These are phyloP conservation scores for Podiceps cristatus DNA, from an alignment of 2,113 vertebrate species.

Conservation along the genomic window DNA sequence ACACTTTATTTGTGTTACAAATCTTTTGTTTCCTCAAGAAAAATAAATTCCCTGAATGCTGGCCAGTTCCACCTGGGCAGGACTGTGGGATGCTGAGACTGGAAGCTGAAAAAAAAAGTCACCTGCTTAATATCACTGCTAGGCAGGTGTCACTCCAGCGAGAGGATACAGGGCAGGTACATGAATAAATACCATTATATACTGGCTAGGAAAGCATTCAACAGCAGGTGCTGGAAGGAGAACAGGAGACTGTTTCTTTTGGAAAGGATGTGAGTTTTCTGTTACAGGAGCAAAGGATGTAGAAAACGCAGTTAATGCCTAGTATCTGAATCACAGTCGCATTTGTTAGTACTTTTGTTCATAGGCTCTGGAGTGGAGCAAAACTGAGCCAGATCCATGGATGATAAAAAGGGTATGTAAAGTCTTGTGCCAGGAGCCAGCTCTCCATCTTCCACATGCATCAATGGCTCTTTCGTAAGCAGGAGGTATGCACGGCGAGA, in stretches of 20 bases:
- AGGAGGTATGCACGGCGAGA: rapidly evolving
- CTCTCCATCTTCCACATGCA: neutral
- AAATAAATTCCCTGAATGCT: neutral
- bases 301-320: neutral
- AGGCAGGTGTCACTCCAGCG: neutral
- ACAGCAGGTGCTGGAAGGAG: neutral
- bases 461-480: neutral
- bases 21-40: neutral
- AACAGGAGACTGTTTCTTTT: neutral
- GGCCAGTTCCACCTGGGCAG: neutral
- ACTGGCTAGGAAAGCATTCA: neutral
- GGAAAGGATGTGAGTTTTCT: neutral
- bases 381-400: neutral
- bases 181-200: neutral
- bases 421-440: neutral
- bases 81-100: neutral
- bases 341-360: neutral
- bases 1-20: neutral
- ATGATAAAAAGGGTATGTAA: neutral
- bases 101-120: neutral
- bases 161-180: neutral
- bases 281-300: neutral
- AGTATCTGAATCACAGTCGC: neutral
- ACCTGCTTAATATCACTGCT: neutral
- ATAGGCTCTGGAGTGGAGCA: neutral